Conservation (phyloP, 2,888 invertebrate species). For the Pasiphila rectangulata region DNA sequence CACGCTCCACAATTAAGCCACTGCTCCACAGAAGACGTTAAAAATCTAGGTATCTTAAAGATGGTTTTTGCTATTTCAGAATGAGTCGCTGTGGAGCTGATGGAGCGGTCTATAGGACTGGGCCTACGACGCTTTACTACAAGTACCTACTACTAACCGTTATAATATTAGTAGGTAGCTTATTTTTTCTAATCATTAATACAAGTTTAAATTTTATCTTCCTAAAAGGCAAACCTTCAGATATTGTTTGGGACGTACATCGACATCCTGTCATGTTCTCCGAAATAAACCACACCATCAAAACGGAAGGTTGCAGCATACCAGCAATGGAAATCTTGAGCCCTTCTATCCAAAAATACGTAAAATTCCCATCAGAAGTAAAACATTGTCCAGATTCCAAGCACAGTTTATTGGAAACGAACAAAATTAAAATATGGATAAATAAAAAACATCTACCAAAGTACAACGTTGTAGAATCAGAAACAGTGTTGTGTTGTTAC, state of each 20-base stretch:
- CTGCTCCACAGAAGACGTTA: no score
- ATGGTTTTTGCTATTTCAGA: conserved; percentile 27
- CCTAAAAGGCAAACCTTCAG: conserved; percentile 8
- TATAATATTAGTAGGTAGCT: conserved; percentile 39
- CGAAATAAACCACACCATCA: conserved; percentile 58
- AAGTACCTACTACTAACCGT: conserved; percentile 43
- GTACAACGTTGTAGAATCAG: conserved; percentile 65
- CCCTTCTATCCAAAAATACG: conserved; percentile 54
- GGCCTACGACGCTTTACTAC: conserved; percentile 31
- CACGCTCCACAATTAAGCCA: no score
- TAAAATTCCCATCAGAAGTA: conserved; percentile 16
- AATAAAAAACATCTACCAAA: conserved; percentile 57
- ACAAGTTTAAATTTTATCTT: conserved; percentile 14
- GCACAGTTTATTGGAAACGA: conserved; percentile 67
- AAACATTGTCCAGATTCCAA: conserved; percentile 20
- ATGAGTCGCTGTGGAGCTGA: conserved; percentile 22
- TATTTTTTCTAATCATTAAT: conserved; percentile 35
- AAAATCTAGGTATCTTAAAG: conserved; percentile 4
- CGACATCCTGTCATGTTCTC: conserved; percentile 16
- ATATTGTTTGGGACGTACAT: conserved; percentile 1
- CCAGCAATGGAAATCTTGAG: conserved; percentile 81
- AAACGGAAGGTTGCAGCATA: conserved; percentile 82
- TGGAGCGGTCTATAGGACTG: conserved; percentile 17
- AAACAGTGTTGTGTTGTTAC: conserved; percentile 79
- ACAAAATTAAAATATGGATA: conserved; percentile 76